Conservation (phyloP, 2,888 invertebrate species). For the Meliscaeva auricollis region DNA sequence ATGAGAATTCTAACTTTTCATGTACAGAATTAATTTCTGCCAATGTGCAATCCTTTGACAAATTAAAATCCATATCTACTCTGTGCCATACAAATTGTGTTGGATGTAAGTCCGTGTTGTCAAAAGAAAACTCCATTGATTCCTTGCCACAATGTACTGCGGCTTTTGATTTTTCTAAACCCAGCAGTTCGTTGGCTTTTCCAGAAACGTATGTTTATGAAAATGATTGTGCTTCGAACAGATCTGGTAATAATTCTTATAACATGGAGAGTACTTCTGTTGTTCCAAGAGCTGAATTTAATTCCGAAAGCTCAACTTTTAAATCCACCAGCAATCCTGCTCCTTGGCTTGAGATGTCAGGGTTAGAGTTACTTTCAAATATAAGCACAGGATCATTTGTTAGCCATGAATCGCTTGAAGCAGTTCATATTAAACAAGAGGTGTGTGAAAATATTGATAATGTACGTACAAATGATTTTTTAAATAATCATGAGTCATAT, state of each 20-base stretch:
- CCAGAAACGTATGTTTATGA: slow-evolving; percentile 16
- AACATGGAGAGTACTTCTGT: not conserved
- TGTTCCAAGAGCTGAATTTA: slow-evolving; percentile 7
- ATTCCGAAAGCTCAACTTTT: slow-evolving; percentile 4
- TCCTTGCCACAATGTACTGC: slow-evolving; percentile 8
- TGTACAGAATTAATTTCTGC: slow-evolving; percentile 6
- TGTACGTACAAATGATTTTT: slow-evolving; percentile 41
- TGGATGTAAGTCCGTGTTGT: not conserved
- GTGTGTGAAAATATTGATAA: slow-evolving; percentile 41
- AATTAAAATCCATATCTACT: slow-evolving; percentile 15
- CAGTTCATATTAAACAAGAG: slow-evolving; percentile 48
- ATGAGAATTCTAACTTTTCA: slow-evolving; percentile 83
- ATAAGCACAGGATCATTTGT: slow-evolving; percentile 86
- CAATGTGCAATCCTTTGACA: slow-evolving; percentile 4
- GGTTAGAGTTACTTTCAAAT: slow-evolving; percentile 92
- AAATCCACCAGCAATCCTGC: slow-evolving; percentile 64
- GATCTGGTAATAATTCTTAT: slow-evolving; percentile 21
- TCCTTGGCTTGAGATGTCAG: slow-evolving; percentile 89
- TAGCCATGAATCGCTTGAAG: slow-evolving; percentile 33
- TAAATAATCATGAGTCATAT: slow-evolving; percentile 22
- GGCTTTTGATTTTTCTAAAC: slow-evolving; percentile 17
- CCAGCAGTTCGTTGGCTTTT: not conserved
- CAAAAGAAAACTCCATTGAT: slow-evolving; percentile 44
- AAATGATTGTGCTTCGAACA: slow-evolving; percentile 18
- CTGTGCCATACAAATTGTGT: slow-evolving; percentile 16